Percentiles rank a stretch among this genome's conserved stretches.
These are phyloP conservation scores for Lasioglossum pauxillum DNA, from an alignment of 2,888 invertebrate species.

Conservation along the genomic window DNA sequence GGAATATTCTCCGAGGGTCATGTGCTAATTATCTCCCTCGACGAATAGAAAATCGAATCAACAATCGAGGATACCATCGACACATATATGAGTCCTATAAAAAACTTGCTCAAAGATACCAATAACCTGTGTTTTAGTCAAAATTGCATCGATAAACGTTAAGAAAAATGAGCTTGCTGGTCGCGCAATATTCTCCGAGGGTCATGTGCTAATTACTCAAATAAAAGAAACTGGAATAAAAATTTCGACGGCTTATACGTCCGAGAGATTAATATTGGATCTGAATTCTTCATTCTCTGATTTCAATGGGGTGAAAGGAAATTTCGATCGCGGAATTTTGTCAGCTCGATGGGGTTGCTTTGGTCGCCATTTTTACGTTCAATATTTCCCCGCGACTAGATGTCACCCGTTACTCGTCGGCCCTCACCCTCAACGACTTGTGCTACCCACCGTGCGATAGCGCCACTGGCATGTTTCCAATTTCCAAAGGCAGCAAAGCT, in stretches of 20 bases:
- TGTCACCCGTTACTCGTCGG: constrained; percentile 74
- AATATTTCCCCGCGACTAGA: constrained; percentile 78
- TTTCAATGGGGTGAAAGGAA: background rate
- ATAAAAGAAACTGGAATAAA: background rate
- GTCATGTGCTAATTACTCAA: background rate
- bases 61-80: background rate
- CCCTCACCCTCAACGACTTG: constrained; percentile 61
- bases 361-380: constrained; percentile 79
- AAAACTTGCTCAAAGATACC: no score
- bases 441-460: constrained; percentile 74
- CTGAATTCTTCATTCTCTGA: no score
- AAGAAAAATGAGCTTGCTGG: no score
- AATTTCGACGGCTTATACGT: background rate
- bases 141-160: no score
- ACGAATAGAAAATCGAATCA: background rate
- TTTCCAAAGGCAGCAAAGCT: constrained; percentile 37
- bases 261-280: background rate
- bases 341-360: constrained; percentile 35
- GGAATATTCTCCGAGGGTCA: background rate
- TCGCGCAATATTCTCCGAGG: background rate
- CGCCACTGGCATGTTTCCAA: constrained; percentile 73
- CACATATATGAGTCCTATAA: no score
- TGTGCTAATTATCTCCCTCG: background rate
- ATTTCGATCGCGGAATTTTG: constrained; percentile 25
- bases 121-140: no score